A percentile compares a stretch with the other conserved stretches of the same genome.
phyloP scores from a whole-genome alignment of 2,113 vertebrate species.

The Orcinus orca region DNA sequence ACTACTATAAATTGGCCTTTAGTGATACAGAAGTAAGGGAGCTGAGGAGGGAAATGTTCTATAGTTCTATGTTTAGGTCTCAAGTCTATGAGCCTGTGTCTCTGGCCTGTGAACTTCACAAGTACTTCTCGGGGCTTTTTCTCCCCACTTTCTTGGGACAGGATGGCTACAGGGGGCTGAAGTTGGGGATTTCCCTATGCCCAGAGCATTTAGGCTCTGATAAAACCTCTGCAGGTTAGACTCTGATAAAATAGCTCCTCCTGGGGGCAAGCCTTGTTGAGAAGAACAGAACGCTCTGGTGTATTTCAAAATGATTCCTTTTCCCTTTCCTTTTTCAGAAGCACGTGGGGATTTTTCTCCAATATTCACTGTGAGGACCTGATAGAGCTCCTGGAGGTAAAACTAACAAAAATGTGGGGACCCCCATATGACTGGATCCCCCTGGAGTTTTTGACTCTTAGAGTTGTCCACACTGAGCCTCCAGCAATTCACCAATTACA shows the following conservation, averaged over 20 bases:
- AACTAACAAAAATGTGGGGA: not conserved
- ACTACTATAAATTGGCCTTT: not conserved
- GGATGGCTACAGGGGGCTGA: not conserved
- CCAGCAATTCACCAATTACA: not conserved
- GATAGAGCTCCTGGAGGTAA: not conserved
- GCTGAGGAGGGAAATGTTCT: not conserved
- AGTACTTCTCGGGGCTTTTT: not conserved
- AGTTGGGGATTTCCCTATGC: not conserved
- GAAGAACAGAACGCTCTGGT: not conserved
- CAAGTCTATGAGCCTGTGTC: not conserved
- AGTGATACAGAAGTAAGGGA: not conserved
- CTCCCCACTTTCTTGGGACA: not conserved
- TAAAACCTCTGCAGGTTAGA: not conserved
- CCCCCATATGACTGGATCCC: no score
- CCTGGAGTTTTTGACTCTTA: not conserved
- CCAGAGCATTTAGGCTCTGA: not conserved
- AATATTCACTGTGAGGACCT: not conserved
- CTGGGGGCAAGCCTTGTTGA: not conserved
- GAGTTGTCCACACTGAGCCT: not conserved
- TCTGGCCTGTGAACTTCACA: not conserved
- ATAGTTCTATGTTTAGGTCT: not conserved
- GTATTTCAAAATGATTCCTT: not conserved
- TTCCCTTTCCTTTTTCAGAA: not conserved
- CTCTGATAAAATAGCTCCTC: not conserved
- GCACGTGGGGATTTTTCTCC: not conserved